A percentile compares a stretch with the other conserved stretches of the same genome.
phyloP scores from a whole-genome alignment of 1,140 invertebrate species.

The Lutraria rhynchaena region DNA sequence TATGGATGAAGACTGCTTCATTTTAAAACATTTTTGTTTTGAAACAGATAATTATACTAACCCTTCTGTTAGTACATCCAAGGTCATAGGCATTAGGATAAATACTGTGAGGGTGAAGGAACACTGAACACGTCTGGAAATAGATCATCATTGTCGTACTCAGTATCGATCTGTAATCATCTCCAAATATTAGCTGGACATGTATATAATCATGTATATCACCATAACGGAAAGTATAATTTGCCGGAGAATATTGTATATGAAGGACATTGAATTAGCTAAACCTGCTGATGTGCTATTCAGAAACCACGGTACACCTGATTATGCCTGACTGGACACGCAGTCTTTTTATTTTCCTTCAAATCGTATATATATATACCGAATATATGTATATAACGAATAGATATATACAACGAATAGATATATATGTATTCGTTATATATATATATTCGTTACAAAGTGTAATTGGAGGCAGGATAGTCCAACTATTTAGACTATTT shows the following conservation, averaged over 20 bases:
- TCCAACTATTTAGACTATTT: too few relatives aligned
- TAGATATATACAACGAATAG: too few relatives aligned
- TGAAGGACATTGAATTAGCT: not conserved
- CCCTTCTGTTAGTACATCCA: slow-evolving; percentile 1
- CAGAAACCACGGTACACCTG: too few relatives aligned
- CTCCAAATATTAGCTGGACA: not conserved
- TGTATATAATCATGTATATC: not conserved
- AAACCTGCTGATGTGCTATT: too few relatives aligned
- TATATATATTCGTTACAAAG: too few relatives aligned
- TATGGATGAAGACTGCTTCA: not conserved
- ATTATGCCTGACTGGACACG: too few relatives aligned
- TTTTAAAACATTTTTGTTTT: not conserved
- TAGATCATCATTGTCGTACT: not conserved
- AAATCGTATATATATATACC: too few relatives aligned
- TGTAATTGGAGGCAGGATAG: too few relatives aligned
- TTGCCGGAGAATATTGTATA: not conserved
- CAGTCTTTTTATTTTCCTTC: too few relatives aligned
- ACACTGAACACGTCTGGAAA: not conserved
- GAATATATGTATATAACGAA: too few relatives aligned
- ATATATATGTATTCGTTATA: too few relatives aligned
- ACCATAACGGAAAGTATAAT: not conserved
- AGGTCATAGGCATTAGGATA: slow-evolving; percentile 1
- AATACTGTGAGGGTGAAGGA: not conserved
- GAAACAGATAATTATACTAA: too few relatives aligned
- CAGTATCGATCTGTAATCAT: not conserved